Evolutionary conservation across 2,888 invertebrate species (phyloP), one percentile per base, ranked within the genome.

Genomic region (Trisateles emortualis): DNA sequence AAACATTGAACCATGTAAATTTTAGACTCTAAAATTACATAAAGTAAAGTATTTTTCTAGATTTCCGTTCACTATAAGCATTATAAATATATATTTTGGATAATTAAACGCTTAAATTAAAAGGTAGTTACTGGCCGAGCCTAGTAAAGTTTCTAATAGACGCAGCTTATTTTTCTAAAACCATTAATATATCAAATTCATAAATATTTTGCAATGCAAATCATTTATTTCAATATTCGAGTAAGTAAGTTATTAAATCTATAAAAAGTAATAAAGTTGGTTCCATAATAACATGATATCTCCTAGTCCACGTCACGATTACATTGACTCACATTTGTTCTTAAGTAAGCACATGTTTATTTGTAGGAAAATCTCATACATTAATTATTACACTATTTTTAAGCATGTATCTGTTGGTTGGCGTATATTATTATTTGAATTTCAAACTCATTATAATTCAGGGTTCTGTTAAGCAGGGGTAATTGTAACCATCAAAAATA

Each of bases 371-470:
- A 39, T 48, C 45, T 47, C 59, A 64, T 55, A 64, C 40, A 44
- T 53, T 47, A 41, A 52, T 62, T 60, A 24, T 26, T 26, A 64
- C 64, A 72, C 69, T 74, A 75, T 66, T 64, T 77, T 58, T 79
- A 72, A 74, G 84, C 84, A 85, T 84, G 84, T 70, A 58, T 73
- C 60, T 56, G 67, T 80, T 79, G 76, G 78, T 79, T 82, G 83
- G 79, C 63, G 74, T 81, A 76, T 78, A 73, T 67, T 60, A 13
- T 36, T 8, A 26, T 26, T 26, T 19, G 2, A 19, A 19, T 19
- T 5, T 3, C 19, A 3, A 5, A 3, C 19, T 3, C 19, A 19
- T 19, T 19, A 26, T n/a, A 10, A 30, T 9, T 30, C 8, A 2
- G 9, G 30, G 30, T 30, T 30, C 2, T 30, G 30, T 30, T 30